These are phyloP conservation scores for Drosophila bunnanda DNA, from an alignment of 2,888 invertebrate species.

Conservation along the genomic window DNA sequence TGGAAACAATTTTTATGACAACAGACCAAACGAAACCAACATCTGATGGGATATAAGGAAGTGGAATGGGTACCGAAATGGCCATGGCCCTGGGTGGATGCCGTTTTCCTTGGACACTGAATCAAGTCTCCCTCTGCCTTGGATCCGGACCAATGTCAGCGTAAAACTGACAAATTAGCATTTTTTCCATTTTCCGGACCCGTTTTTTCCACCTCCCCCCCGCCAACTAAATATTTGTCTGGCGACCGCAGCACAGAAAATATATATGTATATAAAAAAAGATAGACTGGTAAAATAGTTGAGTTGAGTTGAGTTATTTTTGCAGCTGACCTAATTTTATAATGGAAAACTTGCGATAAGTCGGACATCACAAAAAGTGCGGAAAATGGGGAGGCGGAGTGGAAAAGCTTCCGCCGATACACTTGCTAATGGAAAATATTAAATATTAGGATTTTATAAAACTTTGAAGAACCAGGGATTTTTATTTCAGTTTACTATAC, in stretches of 20 bases:
- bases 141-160: constrained; percentile 72
- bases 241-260: constrained; percentile 38
- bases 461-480: neutral
- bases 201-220: constrained; percentile 17
- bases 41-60: constrained; percentile 22
- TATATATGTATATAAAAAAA: constrained; percentile 18
- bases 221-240: constrained; percentile 71
- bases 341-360: constrained; percentile 82
- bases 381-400: neutral
- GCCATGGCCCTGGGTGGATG: constrained; percentile 39
- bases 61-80: constrained; percentile 8
- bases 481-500: neutral
- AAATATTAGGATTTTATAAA: too few species aligned
- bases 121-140: constrained; percentile 20
- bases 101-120: constrained; percentile 34
- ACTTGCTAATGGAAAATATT: neutral
- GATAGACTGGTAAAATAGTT: constrained; percentile 70
- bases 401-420: constrained; percentile 6
- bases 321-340: constrained; percentile 83
- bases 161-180: constrained; percentile 81
- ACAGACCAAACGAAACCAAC: constrained; percentile 52
- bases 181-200: constrained; percentile 74
- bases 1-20: constrained; percentile 81
- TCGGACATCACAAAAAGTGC: constrained; percentile 53
- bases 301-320: constrained; percentile 78